These are phyloP conservation scores for Cephus runcator DNA, from an alignment of 2,888 invertebrate genomes.

Conservation along the genomic window DNA sequence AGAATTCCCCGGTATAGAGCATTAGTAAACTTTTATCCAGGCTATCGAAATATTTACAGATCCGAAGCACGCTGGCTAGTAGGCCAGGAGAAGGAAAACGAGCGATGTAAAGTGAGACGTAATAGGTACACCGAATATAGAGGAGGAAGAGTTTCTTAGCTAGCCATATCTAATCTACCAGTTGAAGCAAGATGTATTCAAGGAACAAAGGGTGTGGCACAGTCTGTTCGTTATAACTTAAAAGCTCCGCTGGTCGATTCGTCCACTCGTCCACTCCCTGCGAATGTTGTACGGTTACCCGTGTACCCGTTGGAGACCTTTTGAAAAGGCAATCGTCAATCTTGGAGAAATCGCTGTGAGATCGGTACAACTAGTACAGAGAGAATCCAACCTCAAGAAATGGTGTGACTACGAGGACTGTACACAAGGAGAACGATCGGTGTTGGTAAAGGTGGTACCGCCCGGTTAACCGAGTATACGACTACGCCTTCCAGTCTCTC, in stretches of 20 bases:
- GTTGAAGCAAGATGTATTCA: not conserved
- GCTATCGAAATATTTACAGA: slow-evolving; percentile 34
- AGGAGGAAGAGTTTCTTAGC: not conserved
- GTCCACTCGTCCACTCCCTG: not conserved
- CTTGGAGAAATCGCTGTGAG: slow-evolving; percentile 1
- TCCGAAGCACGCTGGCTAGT: slow-evolving; percentile 12
- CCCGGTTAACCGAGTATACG: not conserved
- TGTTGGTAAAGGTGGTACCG: not conserved
- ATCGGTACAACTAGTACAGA: not conserved
- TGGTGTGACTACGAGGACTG: not conserved
- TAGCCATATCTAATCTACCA: not conserved
- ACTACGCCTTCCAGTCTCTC: not conserved
- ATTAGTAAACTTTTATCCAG: slow-evolving; percentile 43
- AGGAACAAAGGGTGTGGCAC: not conserved
- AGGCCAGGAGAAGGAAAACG: not conserved
- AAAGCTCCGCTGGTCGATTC: not conserved
- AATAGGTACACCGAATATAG: not conserved
- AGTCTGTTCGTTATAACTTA: not conserved
- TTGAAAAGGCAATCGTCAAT: slow-evolving; percentile 2
- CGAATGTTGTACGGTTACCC: not conserved
- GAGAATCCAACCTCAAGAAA: not conserved
- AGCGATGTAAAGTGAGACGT: not conserved
- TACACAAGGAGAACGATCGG: not conserved
- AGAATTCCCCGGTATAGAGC: slow-evolving; percentile 6
- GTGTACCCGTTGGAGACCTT: not conserved